phyloP scores from a whole-genome alignment of 2,797 vertebrate species.

The Trachurus trachurus region DNA sequence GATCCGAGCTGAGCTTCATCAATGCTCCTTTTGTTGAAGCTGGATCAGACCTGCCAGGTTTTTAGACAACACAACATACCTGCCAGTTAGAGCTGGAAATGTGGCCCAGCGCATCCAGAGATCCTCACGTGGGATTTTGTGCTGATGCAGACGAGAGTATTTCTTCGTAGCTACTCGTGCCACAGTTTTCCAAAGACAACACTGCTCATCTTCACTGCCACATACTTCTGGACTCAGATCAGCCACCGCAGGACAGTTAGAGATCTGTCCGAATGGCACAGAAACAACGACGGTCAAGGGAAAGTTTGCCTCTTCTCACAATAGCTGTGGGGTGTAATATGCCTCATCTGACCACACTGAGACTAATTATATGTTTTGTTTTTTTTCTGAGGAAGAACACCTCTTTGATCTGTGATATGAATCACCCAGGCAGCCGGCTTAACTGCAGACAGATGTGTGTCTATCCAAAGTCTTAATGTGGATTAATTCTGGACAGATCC shows the following conservation, averaged over 20 bases:
- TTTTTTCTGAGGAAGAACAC: slow-evolving; percentile 15
- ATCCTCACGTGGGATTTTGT: neutral
- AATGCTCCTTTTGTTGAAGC: slow-evolving; percentile 67
- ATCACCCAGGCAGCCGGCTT: slow-evolving; percentile 22
- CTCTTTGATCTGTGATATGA: slow-evolving; percentile 52
- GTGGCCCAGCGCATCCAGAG: neutral
- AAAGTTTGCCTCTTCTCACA: slow-evolving; percentile 29
- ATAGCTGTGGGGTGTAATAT: slow-evolving; percentile 20
- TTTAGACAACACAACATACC: slow-evolving; percentile 27
- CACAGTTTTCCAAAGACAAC: neutral
- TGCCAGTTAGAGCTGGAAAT: slow-evolving; percentile 37
- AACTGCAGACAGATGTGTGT: slow-evolving; percentile 62
- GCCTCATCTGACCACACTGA: slow-evolving; percentile 5
- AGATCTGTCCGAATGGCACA: neutral
- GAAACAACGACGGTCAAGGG: neutral
- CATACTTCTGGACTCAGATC: neutral
- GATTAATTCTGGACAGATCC: slow-evolving; percentile 41
- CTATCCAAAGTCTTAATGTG: slow-evolving; percentile 31
- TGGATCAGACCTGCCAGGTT: slow-evolving; percentile 37
- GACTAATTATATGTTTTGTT: slow-evolving; percentile 11
- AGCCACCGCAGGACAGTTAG: neutral
- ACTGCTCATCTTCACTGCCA: neutral
- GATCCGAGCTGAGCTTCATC: slow-evolving; percentile 40
- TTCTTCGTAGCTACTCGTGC: neutral
- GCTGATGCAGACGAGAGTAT: too few relatives aligned